Percentiles rank a stretch among this genome's conserved stretches.
Evolutionary conservation across 2,888 invertebrate species (phyloP).

Genomic region (Elmis aenea): DNA sequence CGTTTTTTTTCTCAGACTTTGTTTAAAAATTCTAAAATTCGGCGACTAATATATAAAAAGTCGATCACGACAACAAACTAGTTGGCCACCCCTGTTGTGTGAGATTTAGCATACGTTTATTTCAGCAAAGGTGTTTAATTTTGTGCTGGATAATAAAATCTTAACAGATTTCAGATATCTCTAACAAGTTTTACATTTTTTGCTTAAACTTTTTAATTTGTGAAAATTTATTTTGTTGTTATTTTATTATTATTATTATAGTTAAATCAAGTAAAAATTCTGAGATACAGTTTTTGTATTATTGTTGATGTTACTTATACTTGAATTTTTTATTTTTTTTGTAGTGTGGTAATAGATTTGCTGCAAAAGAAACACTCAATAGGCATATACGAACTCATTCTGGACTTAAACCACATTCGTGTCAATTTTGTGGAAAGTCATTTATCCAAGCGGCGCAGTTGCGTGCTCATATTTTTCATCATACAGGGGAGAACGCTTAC

Average conservation of each 20-base stretch:
- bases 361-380: slow-evolving; percentile 70
- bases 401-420: slow-evolving; percentile 57
- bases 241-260: slow-evolving; percentile 2
- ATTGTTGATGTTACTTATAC: slow-evolving; percentile 1
- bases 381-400: slow-evolving; percentile 49
- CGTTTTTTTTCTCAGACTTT: no score
- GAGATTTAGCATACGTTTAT: no score
- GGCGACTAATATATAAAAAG: no score
- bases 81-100: no score
- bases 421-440: slow-evolving; percentile 67
- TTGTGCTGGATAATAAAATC: no score
- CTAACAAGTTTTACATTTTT: slow-evolving; percentile 8
- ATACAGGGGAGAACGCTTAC: slow-evolving; percentile 64
- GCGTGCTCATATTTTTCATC: slow-evolving; percentile 71
- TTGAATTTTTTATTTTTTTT: slow-evolving; percentile 22
- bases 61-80: no score
- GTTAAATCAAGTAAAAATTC: no score
- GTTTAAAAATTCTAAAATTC: no score
- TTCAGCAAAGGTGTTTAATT: no score
- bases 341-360: slow-evolving; percentile 72
- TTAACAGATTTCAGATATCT: no score
- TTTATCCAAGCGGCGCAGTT: slow-evolving; percentile 79
- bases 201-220: slow-evolving; percentile 1
- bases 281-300: no score
- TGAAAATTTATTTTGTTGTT: not conserved